Base-by-base conservation (phyloP, 2,113 vertebrate genomes). In the Anarhynchus alexandrinus region DNA sequence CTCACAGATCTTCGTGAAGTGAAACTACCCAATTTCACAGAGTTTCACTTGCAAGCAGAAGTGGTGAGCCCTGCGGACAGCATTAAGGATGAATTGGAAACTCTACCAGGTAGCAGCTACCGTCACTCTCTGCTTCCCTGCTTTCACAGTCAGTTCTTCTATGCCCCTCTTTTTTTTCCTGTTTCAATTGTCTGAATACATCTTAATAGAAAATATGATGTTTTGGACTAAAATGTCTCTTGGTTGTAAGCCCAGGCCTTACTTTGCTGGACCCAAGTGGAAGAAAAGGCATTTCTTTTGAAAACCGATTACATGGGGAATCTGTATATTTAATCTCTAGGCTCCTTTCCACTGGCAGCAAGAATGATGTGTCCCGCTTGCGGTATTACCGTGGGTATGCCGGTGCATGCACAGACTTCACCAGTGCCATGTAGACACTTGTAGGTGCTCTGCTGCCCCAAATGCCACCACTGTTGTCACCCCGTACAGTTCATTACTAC, bases 1-100 rank as follows among this genome's bases (percentile, higher is more conserved):
- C 64, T 94, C 66, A 78, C 16, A 86, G 51, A 73, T 32, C 87
- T 85, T 69, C 5, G 2, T 11, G 21, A 92, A 90, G 86, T 71
- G 94, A 96, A 95, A 97, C 47, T 89, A 65, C 69, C 64, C 52
- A 5, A 65, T 89, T 72, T 93, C 70, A 88, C 38, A 43, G 72
- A 77, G 62, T 72, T 94, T 93, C 70, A 65, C 82, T 90, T 23
- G 10, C 76, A 93, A 90, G 92, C 62, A 87, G 77, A 89, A 86
- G 52, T 36, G 87, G n/a, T 38, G 58, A 96, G 70, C 51, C 57
- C 70, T 94, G 64, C 1, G 32, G 79, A 69, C 8, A 11, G 20
- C 17, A 52, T 14, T 92, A 30, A 73, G 80, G 73, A 71, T 69
- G 86, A 76, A 22, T 1, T 93, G 74, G 93, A 78, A 93, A 62